A percentile compares a stretch with the other conserved stretches of the same genome.
Conservation (phyloP, 2,888 invertebrate genomes). For the Beris chalybata region DNA sequence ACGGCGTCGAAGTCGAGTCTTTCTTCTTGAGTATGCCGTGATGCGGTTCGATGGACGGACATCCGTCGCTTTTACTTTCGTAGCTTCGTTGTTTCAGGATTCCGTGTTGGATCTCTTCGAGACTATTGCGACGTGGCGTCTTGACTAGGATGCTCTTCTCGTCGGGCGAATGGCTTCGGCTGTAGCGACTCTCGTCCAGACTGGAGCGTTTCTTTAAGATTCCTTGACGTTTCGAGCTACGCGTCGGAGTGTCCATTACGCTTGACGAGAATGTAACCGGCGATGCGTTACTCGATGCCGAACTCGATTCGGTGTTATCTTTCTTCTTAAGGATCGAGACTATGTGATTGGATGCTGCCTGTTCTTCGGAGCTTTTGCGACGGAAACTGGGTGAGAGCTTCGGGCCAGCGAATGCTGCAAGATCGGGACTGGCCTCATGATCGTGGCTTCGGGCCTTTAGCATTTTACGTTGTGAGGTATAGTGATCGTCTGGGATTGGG, state of each 20-base stretch:
- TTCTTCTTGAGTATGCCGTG: constrained; percentile 75
- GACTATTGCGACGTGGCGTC: constrained; percentile 54
- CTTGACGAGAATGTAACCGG: constrained; percentile 81
- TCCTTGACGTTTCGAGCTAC: constrained; percentile 68
- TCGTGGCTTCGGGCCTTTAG: constrained; percentile 45
- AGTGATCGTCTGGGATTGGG: neutral
- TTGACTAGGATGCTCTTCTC: constrained; percentile 55
- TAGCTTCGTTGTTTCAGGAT: constrained; percentile 79
- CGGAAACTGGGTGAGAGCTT: constrained; percentile 49
- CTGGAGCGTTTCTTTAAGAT: constrained; percentile 83
- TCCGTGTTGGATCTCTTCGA: constrained; percentile 62
- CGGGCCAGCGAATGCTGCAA: constrained; percentile 7
- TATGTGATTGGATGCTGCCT: constrained; percentile 57
- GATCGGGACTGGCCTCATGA: constrained; percentile 44
- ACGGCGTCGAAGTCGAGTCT: constrained; percentile 54
- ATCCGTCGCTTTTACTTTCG: constrained; percentile 65
- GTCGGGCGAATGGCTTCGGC: constrained; percentile 56
- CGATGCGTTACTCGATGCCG: constrained; percentile 62
- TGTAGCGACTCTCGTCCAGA: constrained; percentile 67
- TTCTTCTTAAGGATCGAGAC: constrained; percentile 74
- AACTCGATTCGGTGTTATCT: constrained; percentile 57
- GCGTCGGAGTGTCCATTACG: constrained; percentile 68
- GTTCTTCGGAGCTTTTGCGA: constrained; percentile 57
- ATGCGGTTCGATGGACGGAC: constrained; percentile 61
- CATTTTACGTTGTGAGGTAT: constrained; percentile 43